Evolutionary conservation across 2,888 invertebrate species (phyloP).

Genomic region (Ceraclea dissimilis): DNA sequence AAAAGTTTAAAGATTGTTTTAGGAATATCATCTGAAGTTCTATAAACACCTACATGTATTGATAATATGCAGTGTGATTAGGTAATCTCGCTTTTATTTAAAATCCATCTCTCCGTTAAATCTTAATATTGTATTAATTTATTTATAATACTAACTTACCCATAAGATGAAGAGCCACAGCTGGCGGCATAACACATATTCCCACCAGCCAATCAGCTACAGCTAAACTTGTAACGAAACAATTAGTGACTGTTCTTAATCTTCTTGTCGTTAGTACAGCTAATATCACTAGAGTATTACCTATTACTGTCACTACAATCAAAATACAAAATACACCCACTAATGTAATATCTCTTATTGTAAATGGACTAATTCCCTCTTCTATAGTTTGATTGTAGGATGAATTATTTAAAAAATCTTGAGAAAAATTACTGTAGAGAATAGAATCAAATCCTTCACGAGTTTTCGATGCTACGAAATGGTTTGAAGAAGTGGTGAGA

Average conservation of each 20-base stretch:
- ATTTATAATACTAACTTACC: too few species aligned
- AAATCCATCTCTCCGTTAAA: too few species aligned
- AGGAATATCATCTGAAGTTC: too few species aligned
- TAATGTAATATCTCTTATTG: slow-evolving; percentile 31
- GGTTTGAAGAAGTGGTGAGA: too few species aligned
- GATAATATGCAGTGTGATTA: too few species aligned
- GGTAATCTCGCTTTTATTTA: too few species aligned
- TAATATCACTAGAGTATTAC: slow-evolving; percentile 83
- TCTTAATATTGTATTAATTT: too few species aligned
- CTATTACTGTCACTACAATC: slow-evolving; percentile 69
- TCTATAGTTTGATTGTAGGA: neutral
- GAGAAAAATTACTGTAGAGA: slow-evolving; percentile 2
- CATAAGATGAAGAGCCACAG: slow-evolving; percentile 79
- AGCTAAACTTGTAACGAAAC: slow-evolving; percentile 91
- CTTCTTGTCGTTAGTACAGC: slow-evolving; percentile 82
- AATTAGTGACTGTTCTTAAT: slow-evolving; percentile 87
- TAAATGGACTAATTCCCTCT: slow-evolving; percentile 4
- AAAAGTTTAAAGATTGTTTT: too few species aligned
- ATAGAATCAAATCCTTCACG: too few species aligned
- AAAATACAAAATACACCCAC: slow-evolving; percentile 57
- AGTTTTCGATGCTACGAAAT: too few species aligned
- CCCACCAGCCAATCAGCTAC: slow-evolving; percentile 91
- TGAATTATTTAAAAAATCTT: slow-evolving; percentile 4
- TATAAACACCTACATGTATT: too few species aligned
- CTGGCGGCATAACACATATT: slow-evolving; percentile 90